Evolutionary conservation across 2,888 invertebrate genomes (phyloP), one percentile per base, ranked within the genome.

Genomic region (Agrotis ipsilon): DNA sequence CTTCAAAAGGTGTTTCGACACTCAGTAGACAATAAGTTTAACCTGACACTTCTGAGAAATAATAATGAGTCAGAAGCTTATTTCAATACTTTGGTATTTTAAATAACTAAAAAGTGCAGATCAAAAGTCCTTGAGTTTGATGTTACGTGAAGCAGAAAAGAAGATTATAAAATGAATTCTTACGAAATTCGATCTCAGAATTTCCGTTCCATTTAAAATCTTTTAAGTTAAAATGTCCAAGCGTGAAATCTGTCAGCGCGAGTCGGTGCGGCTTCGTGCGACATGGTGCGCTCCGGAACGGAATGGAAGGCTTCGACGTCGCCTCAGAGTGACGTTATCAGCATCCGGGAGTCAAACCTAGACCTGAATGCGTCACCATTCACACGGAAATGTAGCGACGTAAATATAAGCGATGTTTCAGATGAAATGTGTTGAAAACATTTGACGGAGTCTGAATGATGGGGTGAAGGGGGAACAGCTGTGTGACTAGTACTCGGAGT

Each of bases 161-260:
- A 68, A 75, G 70, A 78, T 85, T 85, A 80, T 80, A 83, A 80
- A 76, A 83, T 70, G 21, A 80, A 83, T 77, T 67, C 58, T 69
- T 58, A 64, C 21, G 60, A 74, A 83, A 75, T 64, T 71, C 72
- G 57, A 68, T 67, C 48, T 49, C 18, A 62, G 21, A 80, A 68
- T 79, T 73, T 85, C 58, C 71, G 62, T 71, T 76, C 71, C 71
- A 79, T 74, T 81, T 76, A 72, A 76, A 83, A 81, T 70, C 9
- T 74, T 57, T 73, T 32, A 80, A 83, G 68, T 69, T 72, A 64
- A 85, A 82, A 83, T 75, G 67, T 72, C 76, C 76, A 81, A 81
- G 74, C 76, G 79, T 85, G 68, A 81, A 85, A 83, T 76, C 67
- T 73, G 68, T 65, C 69, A 68, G 57, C 45, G 58, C 27, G 58